Evolutionary conservation across 2,113 vertebrate genomes (phyloP).

Genomic region (Scophthalmus maximus): DNA sequence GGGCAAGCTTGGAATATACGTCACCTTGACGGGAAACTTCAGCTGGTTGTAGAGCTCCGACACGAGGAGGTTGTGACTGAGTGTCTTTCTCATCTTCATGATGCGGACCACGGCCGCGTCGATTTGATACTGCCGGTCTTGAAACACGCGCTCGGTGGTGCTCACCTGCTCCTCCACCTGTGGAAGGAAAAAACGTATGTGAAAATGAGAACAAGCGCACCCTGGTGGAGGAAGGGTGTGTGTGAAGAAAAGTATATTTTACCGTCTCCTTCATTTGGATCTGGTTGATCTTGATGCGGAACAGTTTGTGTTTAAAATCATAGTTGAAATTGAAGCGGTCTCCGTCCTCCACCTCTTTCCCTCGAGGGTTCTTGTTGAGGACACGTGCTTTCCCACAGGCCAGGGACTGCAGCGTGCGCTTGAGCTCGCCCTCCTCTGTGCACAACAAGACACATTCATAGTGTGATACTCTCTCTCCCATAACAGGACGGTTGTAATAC

Average conservation of each 20-base stretch:
- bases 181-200: neutral
- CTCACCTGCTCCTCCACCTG: conserved; percentile 95
- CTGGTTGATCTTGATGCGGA: conserved; percentile 99
- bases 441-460: neutral
- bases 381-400: conserved; percentile 98
- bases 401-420: conserved; percentile 94
- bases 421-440: conserved; percentile 95
- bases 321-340: conserved; percentile 98
- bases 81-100: conserved; percentile 97
- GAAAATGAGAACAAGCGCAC: neutral
- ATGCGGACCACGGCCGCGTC: conserved; percentile 94
- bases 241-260: conserved; percentile 41
- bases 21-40: conserved; percentile 97
- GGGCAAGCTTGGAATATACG: neutral
- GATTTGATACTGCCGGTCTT: conserved; percentile 94
- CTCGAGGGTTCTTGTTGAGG: conserved; percentile 94
- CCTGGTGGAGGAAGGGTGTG: neutral
- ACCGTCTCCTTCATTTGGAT: conserved; percentile 99
- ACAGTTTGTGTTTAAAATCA: conserved; percentile 98
- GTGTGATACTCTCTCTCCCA: neutral
- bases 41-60: conserved; percentile 95
- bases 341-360: conserved; percentile 97
- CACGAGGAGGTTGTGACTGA: conserved; percentile 92
- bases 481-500: neutral
- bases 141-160: conserved; percentile 94